Conservation (phyloP, 2,797 vertebrate genomes). For the Setipinna tenuifilis region DNA sequence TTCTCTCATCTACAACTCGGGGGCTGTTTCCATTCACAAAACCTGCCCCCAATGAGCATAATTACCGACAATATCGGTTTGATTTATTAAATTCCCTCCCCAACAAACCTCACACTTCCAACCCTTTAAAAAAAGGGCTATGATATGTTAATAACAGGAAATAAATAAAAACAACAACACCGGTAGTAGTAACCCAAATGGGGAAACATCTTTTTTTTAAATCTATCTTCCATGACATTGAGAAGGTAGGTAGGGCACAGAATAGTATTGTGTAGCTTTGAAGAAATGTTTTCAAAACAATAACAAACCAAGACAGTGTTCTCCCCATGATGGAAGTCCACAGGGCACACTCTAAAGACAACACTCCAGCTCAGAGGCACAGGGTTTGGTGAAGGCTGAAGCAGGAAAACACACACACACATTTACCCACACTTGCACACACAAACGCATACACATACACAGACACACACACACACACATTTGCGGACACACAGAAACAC, state of each 20-base stretch:
- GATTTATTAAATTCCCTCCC: neutral
- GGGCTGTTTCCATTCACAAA: neutral
- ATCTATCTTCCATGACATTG: neutral
- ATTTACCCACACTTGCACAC: no score
- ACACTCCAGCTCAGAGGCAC: no score
- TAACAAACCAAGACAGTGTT: neutral
- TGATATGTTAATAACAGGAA: neutral
- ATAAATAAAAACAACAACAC: neutral
- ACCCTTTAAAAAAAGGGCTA: neutral
- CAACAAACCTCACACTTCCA: neutral
- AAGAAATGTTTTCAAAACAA: neutral
- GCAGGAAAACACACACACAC: no score
- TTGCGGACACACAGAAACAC: no score
- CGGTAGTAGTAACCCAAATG: neutral
- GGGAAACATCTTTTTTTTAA: neutral
- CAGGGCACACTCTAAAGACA: no score
- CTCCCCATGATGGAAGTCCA: neutral
- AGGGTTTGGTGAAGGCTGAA: neutral
- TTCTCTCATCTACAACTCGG: neutral
- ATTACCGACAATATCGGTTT: neutral
- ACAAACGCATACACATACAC: no score
- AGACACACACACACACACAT: no score
- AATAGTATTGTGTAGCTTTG: neutral
- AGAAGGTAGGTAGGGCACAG: neutral
- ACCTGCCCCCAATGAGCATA: neutral